These are phyloP conservation scores for Piaya cayana DNA, from an alignment of 2,113 vertebrate genomes.

Conservation along the genomic window DNA sequence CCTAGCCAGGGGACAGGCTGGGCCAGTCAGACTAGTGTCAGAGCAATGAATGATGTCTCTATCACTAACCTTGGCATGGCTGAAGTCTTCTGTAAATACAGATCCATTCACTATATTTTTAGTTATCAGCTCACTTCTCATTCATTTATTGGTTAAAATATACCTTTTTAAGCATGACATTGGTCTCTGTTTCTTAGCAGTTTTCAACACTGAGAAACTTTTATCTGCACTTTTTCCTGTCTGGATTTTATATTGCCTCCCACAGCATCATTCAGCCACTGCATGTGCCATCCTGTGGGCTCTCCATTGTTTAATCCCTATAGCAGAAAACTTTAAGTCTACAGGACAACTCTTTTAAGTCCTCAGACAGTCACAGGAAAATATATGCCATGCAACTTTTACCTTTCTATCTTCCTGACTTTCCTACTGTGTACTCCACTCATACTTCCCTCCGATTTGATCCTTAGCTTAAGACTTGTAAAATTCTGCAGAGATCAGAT, in stretches of 20 bases:
- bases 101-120: not conserved
- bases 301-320: constrained; percentile 26
- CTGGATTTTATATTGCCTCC: constrained; percentile 47
- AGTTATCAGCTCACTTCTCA: not conserved
- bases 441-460: constrained; percentile 46
- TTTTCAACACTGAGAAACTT: constrained; percentile 52
- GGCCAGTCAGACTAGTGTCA: not conserved
- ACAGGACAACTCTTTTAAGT: not conserved
- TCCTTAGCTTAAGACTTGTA: constrained; percentile 33
- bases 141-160: not conserved
- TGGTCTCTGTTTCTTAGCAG: constrained; percentile 60
- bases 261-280: constrained; percentile 39
- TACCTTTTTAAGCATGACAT: constrained; percentile 52
- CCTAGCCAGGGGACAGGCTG: constrained; percentile 47
- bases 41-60: constrained; percentile 14
- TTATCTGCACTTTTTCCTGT: constrained; percentile 44
- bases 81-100: constrained; percentile 52
- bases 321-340: constrained; percentile 41
- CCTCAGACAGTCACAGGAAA: not conserved
- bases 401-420: constrained; percentile 27
- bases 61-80: constrained; percentile 28
- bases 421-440: constrained; percentile 50
- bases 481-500: constrained; percentile 1
- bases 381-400: not conserved
- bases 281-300: constrained; percentile 21